Evolutionary conservation across 2,113 vertebrate genomes (phyloP).

Genomic region (Colius striatus): DNA sequence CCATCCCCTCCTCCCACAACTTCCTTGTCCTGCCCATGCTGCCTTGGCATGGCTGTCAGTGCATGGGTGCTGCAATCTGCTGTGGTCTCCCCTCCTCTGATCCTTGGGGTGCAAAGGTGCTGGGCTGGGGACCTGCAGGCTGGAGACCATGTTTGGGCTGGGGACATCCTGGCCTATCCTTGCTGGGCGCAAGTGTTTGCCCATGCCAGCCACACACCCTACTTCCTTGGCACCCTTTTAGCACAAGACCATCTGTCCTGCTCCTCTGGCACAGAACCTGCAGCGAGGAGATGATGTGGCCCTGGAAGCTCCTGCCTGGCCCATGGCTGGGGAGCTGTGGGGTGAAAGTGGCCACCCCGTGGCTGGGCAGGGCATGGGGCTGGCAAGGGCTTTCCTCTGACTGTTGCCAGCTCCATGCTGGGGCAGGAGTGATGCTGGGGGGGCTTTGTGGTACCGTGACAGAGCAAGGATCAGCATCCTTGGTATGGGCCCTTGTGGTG

Average conservation of each 20-base stretch:
- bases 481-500: too few species aligned
- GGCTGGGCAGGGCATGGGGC: rapidly evolving
- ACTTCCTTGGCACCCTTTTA: background rate
- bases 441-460: rapidly evolving
- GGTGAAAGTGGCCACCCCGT: rapidly evolving
- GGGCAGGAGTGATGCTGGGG: background rate
- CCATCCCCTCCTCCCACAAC: background rate
- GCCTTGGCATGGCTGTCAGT: background rate
- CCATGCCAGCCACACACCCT: rapidly evolving
- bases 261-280: background rate
- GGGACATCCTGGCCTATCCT: rapidly evolving
- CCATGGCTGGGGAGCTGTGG: rapidly evolving
- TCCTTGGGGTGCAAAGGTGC: background rate
- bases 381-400: background rate
- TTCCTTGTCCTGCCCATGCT: background rate
- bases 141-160: rapidly evolving
- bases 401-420: rapidly evolving
- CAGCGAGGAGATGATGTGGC: rapidly evolving
- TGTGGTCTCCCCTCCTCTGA: too few species aligned
- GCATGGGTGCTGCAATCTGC: rapidly evolving
- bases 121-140: background rate
- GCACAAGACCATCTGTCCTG: rapidly evolving
- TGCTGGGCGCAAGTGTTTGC: background rate
- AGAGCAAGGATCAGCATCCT: background rate
- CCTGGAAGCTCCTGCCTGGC: too few species aligned